Evolutionary conservation across 2,113 vertebrate genomes (phyloP), one percentile per base, ranked within the genome.

Genomic region (Lophochroa leadbeateri): DNA sequence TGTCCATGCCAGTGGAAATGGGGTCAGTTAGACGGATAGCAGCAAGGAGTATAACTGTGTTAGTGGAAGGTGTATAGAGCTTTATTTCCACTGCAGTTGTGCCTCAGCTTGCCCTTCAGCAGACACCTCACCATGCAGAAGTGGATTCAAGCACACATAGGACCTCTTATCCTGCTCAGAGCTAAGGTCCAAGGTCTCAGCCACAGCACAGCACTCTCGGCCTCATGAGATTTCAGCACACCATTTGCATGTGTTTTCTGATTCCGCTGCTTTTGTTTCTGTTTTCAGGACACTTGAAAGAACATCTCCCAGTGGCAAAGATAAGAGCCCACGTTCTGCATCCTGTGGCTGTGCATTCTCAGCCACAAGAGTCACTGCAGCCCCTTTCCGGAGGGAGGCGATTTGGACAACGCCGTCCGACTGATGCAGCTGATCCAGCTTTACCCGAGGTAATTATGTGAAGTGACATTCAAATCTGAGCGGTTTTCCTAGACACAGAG

Each of bases 401-500:
- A 46, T 91, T 86, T 27, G 75, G 92, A 78, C 77, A 58, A 52
- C 16, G 60, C 71, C 94, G 58, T 87, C 91, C 50, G 80, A 63
- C 4, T 63, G 92, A 16, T 24, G 85, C 64, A 88, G 86, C 91
- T 79, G 24, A 91, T 44, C 92, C 93, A 57, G 76, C 86, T 64
- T 44, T 64, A 85, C 93, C 96, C 71, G 8, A 20, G 33, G 82
- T 92, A 92, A 43, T 95, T 92, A 92, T 72, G 67, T 74, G 91
- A 82, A 17, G 44, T 90, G 96, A 82, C 25, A 4, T 95, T 85
- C 97, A 84, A 91, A 95, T 35, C 53, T 5, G 33, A 95, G 82
- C 28, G 65, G 9, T 96, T 97, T 85, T 97, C 91, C 93, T 97
- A 95, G 97, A 96, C 86, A 68, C 35, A 33, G 87, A 96, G 97